Evolutionary conservation across 2,797 vertebrate species (phyloP).

Genomic region (Gadopsis bispinosus): DNA sequence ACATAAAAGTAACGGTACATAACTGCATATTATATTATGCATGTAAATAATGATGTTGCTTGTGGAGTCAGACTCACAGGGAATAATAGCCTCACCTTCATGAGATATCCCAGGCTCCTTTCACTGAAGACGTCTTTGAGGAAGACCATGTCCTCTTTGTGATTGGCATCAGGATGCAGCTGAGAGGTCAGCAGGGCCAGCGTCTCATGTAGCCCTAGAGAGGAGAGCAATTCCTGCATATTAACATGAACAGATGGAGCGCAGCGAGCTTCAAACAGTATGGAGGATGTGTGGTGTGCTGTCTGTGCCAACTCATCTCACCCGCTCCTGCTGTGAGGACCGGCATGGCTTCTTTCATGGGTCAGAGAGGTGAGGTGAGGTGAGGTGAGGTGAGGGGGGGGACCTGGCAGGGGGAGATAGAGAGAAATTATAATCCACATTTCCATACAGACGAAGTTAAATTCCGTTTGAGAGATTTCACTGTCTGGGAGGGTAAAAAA

Average conservation of each 20-base stretch:
- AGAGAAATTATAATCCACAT: constrained; percentile 9
- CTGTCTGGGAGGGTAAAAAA: background rate
- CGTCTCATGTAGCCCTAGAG: constrained; percentile 92
- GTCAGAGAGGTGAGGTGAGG: constrained; percentile 68
- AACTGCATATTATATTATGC: background rate
- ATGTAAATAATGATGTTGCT: background rate
- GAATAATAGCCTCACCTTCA: constrained; percentile 87
- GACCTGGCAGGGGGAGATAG: constrained; percentile 48
- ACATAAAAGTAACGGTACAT: background rate
- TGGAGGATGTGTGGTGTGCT: constrained; percentile 24
- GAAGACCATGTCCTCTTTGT: constrained; percentile 96
- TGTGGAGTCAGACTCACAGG: background rate
- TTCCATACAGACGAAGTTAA: background rate
- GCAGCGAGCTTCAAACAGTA: background rate
- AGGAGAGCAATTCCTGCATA: background rate
- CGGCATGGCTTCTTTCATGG: constrained; percentile 91
- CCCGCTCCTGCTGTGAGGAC: constrained; percentile 94
- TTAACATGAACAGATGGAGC: constrained; percentile 58
- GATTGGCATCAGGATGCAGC: constrained; percentile 93
- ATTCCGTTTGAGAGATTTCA: background rate
- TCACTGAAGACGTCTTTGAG: constrained; percentile 95
- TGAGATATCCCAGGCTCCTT: constrained; percentile 92
- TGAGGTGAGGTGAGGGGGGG: constrained; percentile 33
- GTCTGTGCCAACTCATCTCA: constrained; percentile 69
- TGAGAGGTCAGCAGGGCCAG: constrained; percentile 95